phyloP scores from a whole-genome alignment of 2,888 invertebrate genomes.

The Machimus rusticus region DNA sequence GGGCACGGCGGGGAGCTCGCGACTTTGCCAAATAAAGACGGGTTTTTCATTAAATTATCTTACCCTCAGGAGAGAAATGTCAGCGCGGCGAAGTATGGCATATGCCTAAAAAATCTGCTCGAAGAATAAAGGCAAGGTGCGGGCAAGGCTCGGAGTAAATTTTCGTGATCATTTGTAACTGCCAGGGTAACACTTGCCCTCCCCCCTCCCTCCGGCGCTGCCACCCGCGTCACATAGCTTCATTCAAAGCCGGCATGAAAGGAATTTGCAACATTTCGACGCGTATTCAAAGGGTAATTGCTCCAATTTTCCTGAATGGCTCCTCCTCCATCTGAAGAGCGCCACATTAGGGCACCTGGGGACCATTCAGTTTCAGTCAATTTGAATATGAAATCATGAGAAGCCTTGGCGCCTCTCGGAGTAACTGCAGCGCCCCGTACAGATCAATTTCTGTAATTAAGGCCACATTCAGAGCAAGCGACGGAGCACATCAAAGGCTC shows the following conservation, averaged over 20 bases:
- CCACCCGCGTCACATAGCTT: neutral
- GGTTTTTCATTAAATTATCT: constrained; percentile 24
- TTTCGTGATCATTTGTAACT: constrained; percentile 33
- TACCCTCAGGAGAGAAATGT: neutral
- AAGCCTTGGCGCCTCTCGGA: constrained; percentile 1
- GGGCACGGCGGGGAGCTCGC: neutral
- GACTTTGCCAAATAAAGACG: constrained; percentile 14
- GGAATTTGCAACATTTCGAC: constrained; percentile 36
- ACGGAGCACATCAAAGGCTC: neutral
- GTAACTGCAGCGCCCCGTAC: neutral
- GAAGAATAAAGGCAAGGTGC: neutral
- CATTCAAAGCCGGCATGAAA: neutral
- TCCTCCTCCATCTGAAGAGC: constrained; percentile 1
- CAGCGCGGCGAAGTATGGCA: neutral
- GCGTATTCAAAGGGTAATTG: constrained; percentile 37
- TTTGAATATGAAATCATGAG: constrained; percentile 38
- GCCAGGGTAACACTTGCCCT: constrained; percentile 19
- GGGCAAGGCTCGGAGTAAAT: neutral
- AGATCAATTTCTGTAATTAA: constrained; percentile 33
- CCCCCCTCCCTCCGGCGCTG: neutral
- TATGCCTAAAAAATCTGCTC: neutral
- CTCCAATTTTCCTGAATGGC: constrained; percentile 30
- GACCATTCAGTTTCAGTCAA: constrained; percentile 11
- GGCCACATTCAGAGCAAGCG: constrained; percentile 6
- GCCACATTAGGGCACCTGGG: constrained; percentile 33